Percentiles rank a stretch among this genome's conserved stretches.
Conservation (phyloP, 1,140 invertebrate genomes). For the Andrena cerasifolii region DNA sequence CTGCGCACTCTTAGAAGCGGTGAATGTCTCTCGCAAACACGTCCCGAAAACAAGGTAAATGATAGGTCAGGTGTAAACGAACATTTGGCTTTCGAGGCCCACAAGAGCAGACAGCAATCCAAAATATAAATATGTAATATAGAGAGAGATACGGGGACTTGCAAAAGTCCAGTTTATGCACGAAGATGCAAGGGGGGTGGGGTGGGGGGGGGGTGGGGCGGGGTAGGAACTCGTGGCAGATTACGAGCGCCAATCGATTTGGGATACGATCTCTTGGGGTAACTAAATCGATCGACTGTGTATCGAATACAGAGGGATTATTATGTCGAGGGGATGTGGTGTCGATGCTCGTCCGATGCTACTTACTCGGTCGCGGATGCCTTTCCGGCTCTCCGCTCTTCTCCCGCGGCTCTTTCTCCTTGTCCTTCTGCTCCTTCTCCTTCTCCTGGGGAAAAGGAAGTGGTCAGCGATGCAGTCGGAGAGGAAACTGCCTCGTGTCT, state of each 20-base stretch:
- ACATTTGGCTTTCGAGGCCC: conserved; percentile 56
- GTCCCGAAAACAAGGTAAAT: conserved; percentile 48
- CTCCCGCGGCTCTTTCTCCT: conserved; percentile 76
- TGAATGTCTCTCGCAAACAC: conserved; percentile 56
- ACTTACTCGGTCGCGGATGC: conserved; percentile 82
- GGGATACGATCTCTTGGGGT: conserved; percentile 31
- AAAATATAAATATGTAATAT: conserved; percentile 54
- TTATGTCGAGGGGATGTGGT: conserved; percentile 22
- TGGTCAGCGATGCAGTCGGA: too few species aligned
- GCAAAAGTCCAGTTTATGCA: conserved; percentile 61
- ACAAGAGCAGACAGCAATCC: conserved; percentile 68
- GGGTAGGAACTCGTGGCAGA: conserved; percentile 52
- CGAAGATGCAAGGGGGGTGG: conserved; percentile 70
- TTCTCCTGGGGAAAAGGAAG: conserved; percentile 74
- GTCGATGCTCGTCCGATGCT: conserved; percentile 45
- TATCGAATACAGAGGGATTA: conserved; percentile 32
- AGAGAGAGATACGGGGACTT: background rate
- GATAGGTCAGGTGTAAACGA: conserved; percentile 50
- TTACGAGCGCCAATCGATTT: conserved; percentile 61
- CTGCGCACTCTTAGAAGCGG: conserved; percentile 41
- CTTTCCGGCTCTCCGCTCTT: conserved; percentile 76
- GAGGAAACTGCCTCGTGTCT: too few species aligned
- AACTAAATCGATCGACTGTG: conserved; percentile 45
- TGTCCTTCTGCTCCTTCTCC: conserved; percentile 76
- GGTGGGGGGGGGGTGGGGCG: too few species aligned